Percentiles rank a stretch among this genome's conserved stretches.
phyloP scores from a whole-genome alignment of 2,888 invertebrate species.

The Auanema sp. region DNA sequence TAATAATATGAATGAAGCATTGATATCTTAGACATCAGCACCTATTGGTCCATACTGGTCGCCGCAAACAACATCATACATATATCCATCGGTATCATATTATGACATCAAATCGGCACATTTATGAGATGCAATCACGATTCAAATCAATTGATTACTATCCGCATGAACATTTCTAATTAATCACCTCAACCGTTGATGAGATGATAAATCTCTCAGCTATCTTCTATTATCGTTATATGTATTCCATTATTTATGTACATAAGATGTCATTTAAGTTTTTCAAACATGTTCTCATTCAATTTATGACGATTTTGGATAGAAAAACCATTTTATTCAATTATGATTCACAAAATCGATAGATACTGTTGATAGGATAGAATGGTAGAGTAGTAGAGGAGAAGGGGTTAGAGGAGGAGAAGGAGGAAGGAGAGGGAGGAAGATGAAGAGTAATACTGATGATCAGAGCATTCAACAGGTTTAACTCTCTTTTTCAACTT shows the following conservation, averaged over 20 bases:
- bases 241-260: neutral
- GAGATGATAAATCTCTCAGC: neutral
- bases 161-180: neutral
- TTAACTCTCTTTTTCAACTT: no score
- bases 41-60: constrained; percentile 15
- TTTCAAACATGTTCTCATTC: no score
- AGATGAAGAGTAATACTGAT: no score
- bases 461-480: no score
- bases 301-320: neutral
- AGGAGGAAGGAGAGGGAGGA: no score
- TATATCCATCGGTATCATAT: constrained; percentile 21
- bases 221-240: neutral
- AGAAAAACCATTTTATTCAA: no score
- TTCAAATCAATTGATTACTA: neutral
- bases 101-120: constrained; percentile 18
- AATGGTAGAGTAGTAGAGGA: no score
- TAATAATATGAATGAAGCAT: neutral
- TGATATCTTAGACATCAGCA: neutral
- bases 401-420: no score
- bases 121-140: no score
- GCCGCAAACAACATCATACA: constrained; percentile 16
- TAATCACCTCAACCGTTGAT: neutral
- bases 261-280: neutral
- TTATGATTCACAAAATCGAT: no score
- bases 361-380: no score